These are phyloP conservation scores for Oscheius sp. DNA, from an alignment of 1,140 invertebrate genomes.

Conservation along the genomic window DNA sequence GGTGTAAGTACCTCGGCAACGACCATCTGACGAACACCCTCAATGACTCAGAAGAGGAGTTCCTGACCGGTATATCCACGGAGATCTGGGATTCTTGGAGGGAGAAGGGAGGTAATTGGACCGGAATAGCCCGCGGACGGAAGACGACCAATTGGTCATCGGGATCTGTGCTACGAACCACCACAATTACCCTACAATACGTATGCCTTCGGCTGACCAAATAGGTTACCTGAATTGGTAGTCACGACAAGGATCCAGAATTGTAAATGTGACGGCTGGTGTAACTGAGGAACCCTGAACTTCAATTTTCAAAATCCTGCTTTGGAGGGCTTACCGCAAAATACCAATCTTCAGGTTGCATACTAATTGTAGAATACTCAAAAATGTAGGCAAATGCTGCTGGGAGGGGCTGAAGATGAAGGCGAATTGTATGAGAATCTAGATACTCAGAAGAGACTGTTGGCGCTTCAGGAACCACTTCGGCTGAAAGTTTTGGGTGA, in stretches of 20 bases:
- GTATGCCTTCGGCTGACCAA: not conserved
- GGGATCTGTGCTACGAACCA: constrained; percentile 23
- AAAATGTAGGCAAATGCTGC: constrained; percentile 29
- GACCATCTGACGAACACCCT: constrained; percentile 32
- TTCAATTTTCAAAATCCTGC: not conserved
- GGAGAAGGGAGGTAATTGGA: constrained; percentile 35
- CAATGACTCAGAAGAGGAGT: not conserved
- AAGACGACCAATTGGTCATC: constrained; percentile 24
- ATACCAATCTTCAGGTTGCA: constrained; percentile 32
- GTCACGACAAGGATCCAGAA: constrained; percentile 38
- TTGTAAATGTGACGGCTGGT: constrained; percentile 26
- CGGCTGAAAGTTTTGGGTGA: constrained; percentile 2
- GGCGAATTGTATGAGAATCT: constrained; percentile 26
- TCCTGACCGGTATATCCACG: constrained; percentile 11
- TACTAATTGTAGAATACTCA: constrained; percentile 30
- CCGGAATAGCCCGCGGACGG: constrained; percentile 33
- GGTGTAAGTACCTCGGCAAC: constrained; percentile 5
- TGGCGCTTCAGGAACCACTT: not conserved
- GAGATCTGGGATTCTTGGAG: constrained; percentile 18
- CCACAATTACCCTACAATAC: constrained; percentile 25
- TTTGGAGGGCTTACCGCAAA: constrained; percentile 21
- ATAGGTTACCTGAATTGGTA: constrained; percentile 21
- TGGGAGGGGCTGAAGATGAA: constrained; percentile 5
- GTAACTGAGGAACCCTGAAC: constrained; percentile 32
- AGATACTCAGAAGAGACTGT: constrained; percentile 16